phyloP scores from a whole-genome alignment of 2,888 invertebrate species.

The Athripsodes cinereus region DNA sequence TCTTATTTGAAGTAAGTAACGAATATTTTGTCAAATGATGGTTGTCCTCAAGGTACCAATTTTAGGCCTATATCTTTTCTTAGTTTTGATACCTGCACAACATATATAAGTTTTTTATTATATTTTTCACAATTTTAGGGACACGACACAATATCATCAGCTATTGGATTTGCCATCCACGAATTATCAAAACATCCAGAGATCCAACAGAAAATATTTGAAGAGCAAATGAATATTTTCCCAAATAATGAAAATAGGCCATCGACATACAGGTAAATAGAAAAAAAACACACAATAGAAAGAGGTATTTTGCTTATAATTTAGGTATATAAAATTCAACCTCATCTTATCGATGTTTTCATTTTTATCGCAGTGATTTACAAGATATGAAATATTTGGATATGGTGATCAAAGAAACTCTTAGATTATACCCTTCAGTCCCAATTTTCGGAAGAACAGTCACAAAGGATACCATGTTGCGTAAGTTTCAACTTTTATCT shows the following conservation, averaged over 20 bases:
- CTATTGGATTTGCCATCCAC: constrained; percentile 46
- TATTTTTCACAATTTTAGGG: constrained; percentile 33
- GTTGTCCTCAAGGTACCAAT: not conserved
- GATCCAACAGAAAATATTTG: constrained; percentile 41
- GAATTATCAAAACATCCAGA: constrained; percentile 42
- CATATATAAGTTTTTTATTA: not conserved
- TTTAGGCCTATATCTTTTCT: too few species aligned
- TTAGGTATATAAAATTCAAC: too few species aligned
- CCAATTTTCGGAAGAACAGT: constrained; percentile 24
- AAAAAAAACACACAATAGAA: too few species aligned
- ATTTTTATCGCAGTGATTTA: constrained; percentile 18
- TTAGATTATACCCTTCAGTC: constrained; percentile 27
- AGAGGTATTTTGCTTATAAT: too few species aligned
- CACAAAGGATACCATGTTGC: constrained; percentile 19
- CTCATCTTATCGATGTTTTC: too few species aligned
- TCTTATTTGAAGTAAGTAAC: constrained; percentile 61
- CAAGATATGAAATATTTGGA: constrained; percentile 26
- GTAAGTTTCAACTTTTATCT: too few species aligned
- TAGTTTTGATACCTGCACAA: too few species aligned
- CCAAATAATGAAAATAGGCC: constrained; percentile 34
- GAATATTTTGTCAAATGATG: not conserved
- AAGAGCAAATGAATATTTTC: constrained; percentile 40
- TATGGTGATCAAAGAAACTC: constrained; percentile 22
- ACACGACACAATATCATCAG: constrained; percentile 48
- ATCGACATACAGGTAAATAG: constrained; percentile 29